Evolutionary conservation across 2,888 invertebrate species (phyloP).

Genomic region (Chloroclysta siterata): DNA sequence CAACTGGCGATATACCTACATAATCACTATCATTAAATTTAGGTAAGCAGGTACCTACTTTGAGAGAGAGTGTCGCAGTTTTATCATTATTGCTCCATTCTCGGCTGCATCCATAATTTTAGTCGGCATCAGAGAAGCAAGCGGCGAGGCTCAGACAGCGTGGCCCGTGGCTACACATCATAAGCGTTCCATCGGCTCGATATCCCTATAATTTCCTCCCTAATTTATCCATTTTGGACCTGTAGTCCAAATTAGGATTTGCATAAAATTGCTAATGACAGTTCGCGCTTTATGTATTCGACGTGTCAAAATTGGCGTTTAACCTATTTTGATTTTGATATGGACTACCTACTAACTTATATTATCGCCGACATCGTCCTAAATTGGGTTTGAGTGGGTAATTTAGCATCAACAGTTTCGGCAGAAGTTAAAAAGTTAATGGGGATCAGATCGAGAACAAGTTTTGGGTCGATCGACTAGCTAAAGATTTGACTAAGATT

Average conservation of each 20-base stretch:
- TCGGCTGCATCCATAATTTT: constrained; percentile 13
- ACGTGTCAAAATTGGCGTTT: constrained; percentile 73
- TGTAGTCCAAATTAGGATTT: constrained; percentile 77
- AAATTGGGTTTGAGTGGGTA: constrained; percentile 58
- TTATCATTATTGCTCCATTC: constrained; percentile 4
- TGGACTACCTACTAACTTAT: constrained; percentile 44
- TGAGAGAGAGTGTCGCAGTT: constrained; percentile 2
- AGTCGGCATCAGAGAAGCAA: constrained; percentile 13
- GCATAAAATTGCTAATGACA: constrained; percentile 81
- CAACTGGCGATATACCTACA: not conserved
- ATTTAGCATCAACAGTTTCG: constrained; percentile 57
- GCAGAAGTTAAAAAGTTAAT: constrained; percentile 61
- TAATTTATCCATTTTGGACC: constrained; percentile 75
- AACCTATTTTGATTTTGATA: constrained; percentile 62
- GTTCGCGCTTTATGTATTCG: constrained; percentile 65
- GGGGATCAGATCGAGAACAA: constrained; percentile 50
- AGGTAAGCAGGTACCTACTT: not conserved
- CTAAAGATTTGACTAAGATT: constrained; percentile 11
- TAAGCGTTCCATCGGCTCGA: constrained; percentile 70
- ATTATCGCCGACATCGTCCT: constrained; percentile 61
- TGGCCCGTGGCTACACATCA: constrained; percentile 60
- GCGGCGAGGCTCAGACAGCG: constrained; percentile 47
- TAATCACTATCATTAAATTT: not conserved
- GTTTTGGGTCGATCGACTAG: constrained; percentile 40
- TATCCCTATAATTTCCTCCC: constrained; percentile 76